phyloP scores from a whole-genome alignment of 2,888 invertebrate species.

The Atethmia centrago region DNA sequence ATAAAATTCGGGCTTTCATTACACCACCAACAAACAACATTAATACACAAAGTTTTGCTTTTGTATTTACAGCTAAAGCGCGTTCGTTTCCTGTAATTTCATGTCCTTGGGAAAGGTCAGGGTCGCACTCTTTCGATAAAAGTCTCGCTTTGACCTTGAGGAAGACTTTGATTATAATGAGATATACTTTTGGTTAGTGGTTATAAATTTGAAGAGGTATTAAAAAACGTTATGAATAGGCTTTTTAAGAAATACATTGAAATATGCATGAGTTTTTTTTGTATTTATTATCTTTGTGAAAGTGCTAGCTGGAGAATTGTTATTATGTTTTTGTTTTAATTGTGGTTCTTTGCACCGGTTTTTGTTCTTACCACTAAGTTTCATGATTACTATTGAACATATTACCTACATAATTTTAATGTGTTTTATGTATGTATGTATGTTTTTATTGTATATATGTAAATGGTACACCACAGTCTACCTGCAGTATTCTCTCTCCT shows the following conservation, averaged over 20 bases:
- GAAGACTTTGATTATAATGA: background rate
- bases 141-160: slow-evolving; percentile 7
- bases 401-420: too few relatives aligned
- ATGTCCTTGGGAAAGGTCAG: slow-evolving; percentile 37
- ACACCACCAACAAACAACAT: slow-evolving; percentile 10
- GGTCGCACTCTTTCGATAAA: slow-evolving; percentile 6
- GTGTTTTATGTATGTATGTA: too few relatives aligned
- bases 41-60: slow-evolving; percentile 18
- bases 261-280: background rate
- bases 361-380: too few relatives aligned
- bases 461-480: too few relatives aligned
- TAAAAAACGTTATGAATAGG: too few relatives aligned
- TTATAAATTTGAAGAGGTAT: background rate
- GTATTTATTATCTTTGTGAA: background rate
- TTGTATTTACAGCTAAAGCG: slow-evolving; percentile 19
- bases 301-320: background rate
- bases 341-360: too few relatives aligned
- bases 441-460: too few relatives aligned
- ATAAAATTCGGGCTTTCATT: slow-evolving; percentile 1
- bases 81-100: slow-evolving; percentile 39
- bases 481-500: too few relatives aligned
- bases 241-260: too few relatives aligned
- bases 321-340: too few relatives aligned
- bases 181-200: background rate
- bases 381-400: too few relatives aligned